Base-by-base conservation (phyloP, 2,797 vertebrate genomes). In the Gadopsis bispinosus region DNA sequence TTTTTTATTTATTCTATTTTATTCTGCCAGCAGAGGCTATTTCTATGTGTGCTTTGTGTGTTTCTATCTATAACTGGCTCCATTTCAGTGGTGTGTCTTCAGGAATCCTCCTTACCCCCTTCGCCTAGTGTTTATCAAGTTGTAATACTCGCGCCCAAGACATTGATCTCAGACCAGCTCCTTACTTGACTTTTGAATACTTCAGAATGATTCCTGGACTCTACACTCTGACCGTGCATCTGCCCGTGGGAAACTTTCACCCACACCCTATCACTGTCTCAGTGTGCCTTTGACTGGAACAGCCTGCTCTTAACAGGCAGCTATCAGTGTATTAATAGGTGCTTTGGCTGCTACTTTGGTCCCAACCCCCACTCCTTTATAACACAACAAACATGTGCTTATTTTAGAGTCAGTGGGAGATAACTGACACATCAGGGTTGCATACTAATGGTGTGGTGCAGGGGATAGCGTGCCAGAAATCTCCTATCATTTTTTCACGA, bases 311-410 rank as follows among this genome's bases (percentile, higher is more conserved):
- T 78, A 80, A 88, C 87, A 88, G 86, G 87, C 90, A 91, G 91
- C 89, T 91, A 90, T 94, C 85, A 66, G 84, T 80, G 77, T 95
- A 95, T 95, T 91, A 94, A 95, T 95, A 95, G 92, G 85, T 86
- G 78, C 88, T 88, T 83, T 87, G 90, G 86, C 85, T 84, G 73
- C 86, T 72, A 80, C 89, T 92, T 90, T 85, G 58, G 87, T 88
- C 88, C 64, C 83, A 75, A 58, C 70, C 78, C 84, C 84, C 77
- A 55, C 50, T 12, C 39, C 39, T 41, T 88, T 72, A 86, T 90
- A 88, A 92, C 78, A 89, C 74, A 90, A 89, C 84, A 85, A 78
- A 83, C 71, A 6, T 45, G 62, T 43, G 58, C 61, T 85, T 91
- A 90, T 93, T 91, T 89, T 88, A 79, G 85, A 41, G 63, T 69